phyloP scores from a whole-genome alignment of 1,140 invertebrate species.

The Littorina saxatilis region DNA sequence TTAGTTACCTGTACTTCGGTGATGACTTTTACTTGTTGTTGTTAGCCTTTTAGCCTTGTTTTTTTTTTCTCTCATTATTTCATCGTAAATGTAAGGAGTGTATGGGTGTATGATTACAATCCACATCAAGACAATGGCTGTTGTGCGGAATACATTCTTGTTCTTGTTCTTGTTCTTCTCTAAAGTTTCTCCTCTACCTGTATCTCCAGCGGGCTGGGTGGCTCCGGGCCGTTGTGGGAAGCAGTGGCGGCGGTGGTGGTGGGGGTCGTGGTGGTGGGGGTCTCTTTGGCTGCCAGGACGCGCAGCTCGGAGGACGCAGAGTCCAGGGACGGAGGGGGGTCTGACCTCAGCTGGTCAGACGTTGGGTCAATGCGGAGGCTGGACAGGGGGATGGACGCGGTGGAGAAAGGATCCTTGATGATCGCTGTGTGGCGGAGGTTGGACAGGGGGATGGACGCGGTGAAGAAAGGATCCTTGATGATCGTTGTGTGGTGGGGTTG shows the following conservation, averaged over 20 bases:
- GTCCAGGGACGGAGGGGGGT: background rate
- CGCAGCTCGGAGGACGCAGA: background rate
- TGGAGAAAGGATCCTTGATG: background rate
- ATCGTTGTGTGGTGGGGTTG: too few species aligned
- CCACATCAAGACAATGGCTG: too few species aligned
- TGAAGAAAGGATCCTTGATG: background rate
- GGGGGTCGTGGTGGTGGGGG: background rate
- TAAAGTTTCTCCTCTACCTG: conserved; percentile 15
- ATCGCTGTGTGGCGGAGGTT: conserved; percentile 2
- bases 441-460: background rate
- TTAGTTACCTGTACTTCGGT: too few species aligned
- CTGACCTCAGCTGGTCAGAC: background rate
- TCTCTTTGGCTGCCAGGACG: background rate
- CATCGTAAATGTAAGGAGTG: too few species aligned
- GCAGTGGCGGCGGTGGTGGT: too few species aligned
- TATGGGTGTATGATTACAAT: too few species aligned
- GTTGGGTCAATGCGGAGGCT: background rate
- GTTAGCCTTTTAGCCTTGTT: too few species aligned
- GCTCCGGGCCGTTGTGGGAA: background rate
- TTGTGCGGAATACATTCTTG: too few species aligned
- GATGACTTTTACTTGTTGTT: too few species aligned
- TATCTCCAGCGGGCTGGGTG: background rate
- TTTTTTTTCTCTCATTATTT: too few species aligned
- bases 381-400: background rate
- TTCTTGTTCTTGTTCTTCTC: too few species aligned